Percentiles rank a stretch among this genome's conserved stretches.
Conservation (phyloP, 2,113 vertebrate genomes). For the Tachysurus fulvidraco region DNA sequence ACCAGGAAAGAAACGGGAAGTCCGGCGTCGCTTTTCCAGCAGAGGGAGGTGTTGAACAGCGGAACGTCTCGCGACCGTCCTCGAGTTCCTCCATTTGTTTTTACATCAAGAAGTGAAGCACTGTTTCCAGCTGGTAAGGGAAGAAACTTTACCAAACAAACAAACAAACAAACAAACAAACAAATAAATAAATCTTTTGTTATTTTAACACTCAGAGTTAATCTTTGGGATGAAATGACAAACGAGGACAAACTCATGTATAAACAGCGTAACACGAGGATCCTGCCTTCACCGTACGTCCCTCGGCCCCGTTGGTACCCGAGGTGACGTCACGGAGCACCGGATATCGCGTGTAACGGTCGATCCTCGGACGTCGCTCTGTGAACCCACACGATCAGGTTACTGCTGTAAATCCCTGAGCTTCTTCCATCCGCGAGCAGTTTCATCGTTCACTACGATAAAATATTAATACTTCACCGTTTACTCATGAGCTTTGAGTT, state of each 20-base stretch:
- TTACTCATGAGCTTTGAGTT: background rate
- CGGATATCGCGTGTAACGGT: background rate
- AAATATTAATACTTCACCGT: slow-evolving; percentile 1
- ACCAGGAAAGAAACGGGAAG: background rate
- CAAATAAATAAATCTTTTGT: too few relatives aligned
- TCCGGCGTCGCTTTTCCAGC: slow-evolving; percentile 60
- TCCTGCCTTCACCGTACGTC: background rate
- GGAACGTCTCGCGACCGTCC: slow-evolving; percentile 8
- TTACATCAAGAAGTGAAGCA: background rate
- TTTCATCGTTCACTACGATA: slow-evolving; percentile 1
- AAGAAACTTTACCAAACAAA: background rate
- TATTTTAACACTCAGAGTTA: background rate
- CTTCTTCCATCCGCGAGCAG: background rate
- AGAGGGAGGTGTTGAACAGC: slow-evolving; percentile 79
- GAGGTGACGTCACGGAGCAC: too few relatives aligned
- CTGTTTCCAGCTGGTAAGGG: background rate
- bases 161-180: too few relatives aligned
- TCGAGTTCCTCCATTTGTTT: background rate
- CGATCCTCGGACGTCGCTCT: background rate
- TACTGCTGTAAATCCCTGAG: background rate
- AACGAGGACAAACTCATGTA: background rate
- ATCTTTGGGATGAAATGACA: background rate
- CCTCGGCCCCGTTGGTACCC: background rate
- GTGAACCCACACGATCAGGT: background rate
- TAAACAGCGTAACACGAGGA: background rate